phyloP scores from a whole-genome alignment of 2,888 invertebrate genomes.

The Luffia ferchaultella region DNA sequence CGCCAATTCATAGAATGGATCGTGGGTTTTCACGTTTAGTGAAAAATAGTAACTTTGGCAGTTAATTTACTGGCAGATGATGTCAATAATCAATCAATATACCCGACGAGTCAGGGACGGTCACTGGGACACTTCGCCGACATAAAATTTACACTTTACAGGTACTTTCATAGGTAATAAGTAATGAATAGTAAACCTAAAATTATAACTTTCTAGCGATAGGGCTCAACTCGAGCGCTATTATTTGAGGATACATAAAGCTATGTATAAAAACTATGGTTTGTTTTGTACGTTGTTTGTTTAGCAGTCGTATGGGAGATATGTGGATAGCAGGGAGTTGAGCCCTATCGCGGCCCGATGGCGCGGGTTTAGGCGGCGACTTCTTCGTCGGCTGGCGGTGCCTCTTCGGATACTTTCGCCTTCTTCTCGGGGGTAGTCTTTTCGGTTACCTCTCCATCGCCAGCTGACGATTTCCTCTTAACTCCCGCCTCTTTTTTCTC shows the following conservation, averaged over 20 bases:
- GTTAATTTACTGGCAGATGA: conserved; percentile 47
- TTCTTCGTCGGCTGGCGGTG: conserved; percentile 61
- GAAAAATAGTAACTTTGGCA: conserved; percentile 59
- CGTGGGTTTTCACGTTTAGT: conserved; percentile 51
- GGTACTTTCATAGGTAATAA: conserved; percentile 58
- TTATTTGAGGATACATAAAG: not conserved
- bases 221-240: conserved; percentile 45
- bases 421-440: conserved; percentile 77
- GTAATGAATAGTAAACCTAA: conserved; percentile 1
- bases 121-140: conserved; percentile 62
- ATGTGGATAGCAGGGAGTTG: not conserved
- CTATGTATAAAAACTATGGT: not conserved
- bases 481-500: conserved; percentile 62
- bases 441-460: conserved; percentile 62
- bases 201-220: conserved; percentile 28
- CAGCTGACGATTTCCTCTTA: conserved; percentile 75
- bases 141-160: conserved; percentile 60
- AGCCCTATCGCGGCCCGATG: conserved; percentile 17
- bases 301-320: not conserved
- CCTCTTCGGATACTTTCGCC: conserved; percentile 71
- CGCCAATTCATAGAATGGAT: conserved; percentile 64
- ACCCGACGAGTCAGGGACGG: conserved; percentile 25
- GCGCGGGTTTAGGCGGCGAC: conserved; percentile 58
- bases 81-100: conserved; percentile 38
- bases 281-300: not conserved